phyloP scores from a whole-genome alignment of 2,888 invertebrate species.

The Archips crataeganus region DNA sequence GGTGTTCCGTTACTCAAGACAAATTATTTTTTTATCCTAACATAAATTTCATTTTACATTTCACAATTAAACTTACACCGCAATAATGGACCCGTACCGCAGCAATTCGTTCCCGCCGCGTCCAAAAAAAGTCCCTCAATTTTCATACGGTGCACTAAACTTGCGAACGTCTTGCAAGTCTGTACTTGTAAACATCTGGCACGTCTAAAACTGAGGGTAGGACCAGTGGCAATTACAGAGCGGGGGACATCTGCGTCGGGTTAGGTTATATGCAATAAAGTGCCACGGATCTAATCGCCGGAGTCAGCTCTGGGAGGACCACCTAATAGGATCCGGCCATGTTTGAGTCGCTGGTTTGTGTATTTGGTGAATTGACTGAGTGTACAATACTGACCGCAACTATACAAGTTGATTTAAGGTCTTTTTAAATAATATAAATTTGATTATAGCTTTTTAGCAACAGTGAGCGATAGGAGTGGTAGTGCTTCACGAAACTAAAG shows the following conservation, averaged over 20 bases:
- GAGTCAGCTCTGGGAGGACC: slow-evolving; percentile 44
- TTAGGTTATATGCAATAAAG: slow-evolving; percentile 78
- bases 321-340: slow-evolving; percentile 12
- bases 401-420: no score
- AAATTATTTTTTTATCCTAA: neutral
- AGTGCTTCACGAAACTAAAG: no score
- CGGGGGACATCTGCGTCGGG: slow-evolving; percentile 66
- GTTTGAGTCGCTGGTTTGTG: slow-evolving; percentile 10
- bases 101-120: neutral
- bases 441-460: no score
- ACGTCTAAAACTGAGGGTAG: slow-evolving; percentile 67
- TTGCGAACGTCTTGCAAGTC: slow-evolving; percentile 58
- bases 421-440: no score
- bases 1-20: no score
- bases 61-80: neutral
- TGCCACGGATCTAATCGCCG: slow-evolving; percentile 50
- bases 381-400: neutral
- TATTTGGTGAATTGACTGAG: neutral
- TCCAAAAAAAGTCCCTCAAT: slow-evolving; percentile 7
- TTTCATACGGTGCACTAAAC: slow-evolving; percentile 40
- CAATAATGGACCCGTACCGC: neutral
- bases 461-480: no score
- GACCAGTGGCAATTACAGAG: slow-evolving; percentile 75
- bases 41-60: neutral
- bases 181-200: slow-evolving; percentile 78